Conservation (phyloP, 1,140 invertebrate genomes). For the Solenopsis invicta region DNA sequence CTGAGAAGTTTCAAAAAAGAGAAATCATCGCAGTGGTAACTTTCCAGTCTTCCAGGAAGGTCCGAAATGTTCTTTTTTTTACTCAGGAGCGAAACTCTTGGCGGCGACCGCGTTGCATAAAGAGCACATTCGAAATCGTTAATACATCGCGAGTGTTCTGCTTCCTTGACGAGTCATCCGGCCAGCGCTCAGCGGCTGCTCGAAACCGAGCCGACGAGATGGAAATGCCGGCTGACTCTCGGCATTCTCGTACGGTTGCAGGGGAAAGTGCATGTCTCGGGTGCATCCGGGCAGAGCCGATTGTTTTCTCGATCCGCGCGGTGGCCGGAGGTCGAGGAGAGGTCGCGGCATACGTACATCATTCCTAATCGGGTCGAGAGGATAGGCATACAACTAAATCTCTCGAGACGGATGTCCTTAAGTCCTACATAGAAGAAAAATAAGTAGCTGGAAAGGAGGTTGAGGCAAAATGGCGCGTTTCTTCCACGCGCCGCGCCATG, state of each 20-base stretch:
- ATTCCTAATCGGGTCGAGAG: constrained; percentile 71
- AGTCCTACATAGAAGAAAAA: constrained; percentile 74
- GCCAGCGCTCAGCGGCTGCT: neutral
- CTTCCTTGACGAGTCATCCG: constrained; percentile 47
- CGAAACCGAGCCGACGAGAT: constrained; percentile 62
- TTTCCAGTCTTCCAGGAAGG: constrained; percentile 77
- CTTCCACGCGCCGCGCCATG: constrained; percentile 33
- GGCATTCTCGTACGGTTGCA: constrained; percentile 28
- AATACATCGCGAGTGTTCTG: constrained; percentile 40
- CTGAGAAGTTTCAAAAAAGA: constrained; percentile 69
- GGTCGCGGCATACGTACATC: constrained; percentile 62
- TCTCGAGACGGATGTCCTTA: constrained; percentile 65
- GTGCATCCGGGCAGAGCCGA: constrained; percentile 58
- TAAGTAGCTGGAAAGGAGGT: constrained; percentile 73
- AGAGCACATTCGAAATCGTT: constrained; percentile 45
- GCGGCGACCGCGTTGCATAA: constrained; percentile 62
- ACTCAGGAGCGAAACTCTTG: constrained; percentile 68
- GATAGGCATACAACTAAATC: constrained; percentile 70
- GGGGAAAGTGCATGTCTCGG: constrained; percentile 75
- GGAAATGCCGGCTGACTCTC: constrained; percentile 59
- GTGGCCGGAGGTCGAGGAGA: constrained; percentile 54
- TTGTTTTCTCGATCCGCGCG: neutral
- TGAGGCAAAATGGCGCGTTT: constrained; percentile 67
- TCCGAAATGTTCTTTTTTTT: constrained; percentile 64
- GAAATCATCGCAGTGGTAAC: constrained; percentile 72